Evolutionary conservation across 2,113 vertebrate species (phyloP), one percentile per base, ranked within the genome.

Genomic region (Syngnathus floridae): DNA sequence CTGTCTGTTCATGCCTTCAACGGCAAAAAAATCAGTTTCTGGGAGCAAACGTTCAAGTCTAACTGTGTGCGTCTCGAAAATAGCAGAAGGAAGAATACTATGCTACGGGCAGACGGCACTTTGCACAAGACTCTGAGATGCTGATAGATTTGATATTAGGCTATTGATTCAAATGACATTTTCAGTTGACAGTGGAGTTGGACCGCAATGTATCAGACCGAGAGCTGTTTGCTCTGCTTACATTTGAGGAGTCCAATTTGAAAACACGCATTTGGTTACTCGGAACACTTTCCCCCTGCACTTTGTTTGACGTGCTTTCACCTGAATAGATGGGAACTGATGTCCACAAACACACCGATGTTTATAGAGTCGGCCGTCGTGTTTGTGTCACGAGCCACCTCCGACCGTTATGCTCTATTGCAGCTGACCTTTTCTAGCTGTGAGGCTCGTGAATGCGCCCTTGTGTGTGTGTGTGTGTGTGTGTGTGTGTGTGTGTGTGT

Each of bases 391-490:
- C 66, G 56, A 73, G 59, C 64, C 71, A 64, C 65, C 56, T 74
- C 64, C 64, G 74, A 79, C 75, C 7, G 26, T 46, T 57, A 69
- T 62, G 65, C 67, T 70, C 35, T 37, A 41, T 75, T 77, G 68
- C 66, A 73, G 75, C 69, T 78, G 76, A 84, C 73, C 75, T 77
- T 75, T 75, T 82, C 22, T 62, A 58, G 52, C 65, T 70, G 59
- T 59, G 60, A 16, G n/a, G 35, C 66, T 55, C 19, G 48, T n/a
- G 19, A 67, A 55, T 70, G 40, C 40, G 52, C 26, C 26, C 26
- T 41, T 41, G 40, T 11, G 10, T 10, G 38, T 10, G 6, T 11
- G 66, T 64, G 58, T 70, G 7, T 63, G 26, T 31, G 52, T 26
- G 51, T 1, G 21, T 5, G 1, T 37, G 7, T 10, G 35, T 8